phyloP scores from a whole-genome alignment of 2,113 vertebrate genomes.

The Pycnonotus jocosus region DNA sequence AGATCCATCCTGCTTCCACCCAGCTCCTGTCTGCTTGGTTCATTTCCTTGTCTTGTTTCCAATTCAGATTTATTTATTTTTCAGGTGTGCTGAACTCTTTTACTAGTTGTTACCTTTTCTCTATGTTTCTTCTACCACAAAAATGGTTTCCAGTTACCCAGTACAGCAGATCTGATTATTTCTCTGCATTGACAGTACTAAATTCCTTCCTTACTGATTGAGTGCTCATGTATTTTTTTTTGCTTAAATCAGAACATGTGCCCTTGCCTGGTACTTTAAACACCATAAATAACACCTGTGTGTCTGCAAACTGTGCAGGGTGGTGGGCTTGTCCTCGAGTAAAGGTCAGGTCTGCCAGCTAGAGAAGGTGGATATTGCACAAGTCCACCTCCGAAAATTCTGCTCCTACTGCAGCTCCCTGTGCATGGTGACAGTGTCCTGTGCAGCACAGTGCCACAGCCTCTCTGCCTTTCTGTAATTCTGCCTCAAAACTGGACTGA shows the following conservation, averaged over 20 bases:
- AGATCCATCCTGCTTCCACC: not conserved
- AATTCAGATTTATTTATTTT: not conserved
- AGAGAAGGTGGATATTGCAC: not conserved
- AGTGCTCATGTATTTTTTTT: not conserved
- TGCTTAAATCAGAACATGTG: not conserved
- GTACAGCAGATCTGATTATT: not conserved
- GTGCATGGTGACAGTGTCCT: not conserved
- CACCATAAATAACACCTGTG: not conserved
- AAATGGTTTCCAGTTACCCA: not conserved
- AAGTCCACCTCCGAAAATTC: not conserved
- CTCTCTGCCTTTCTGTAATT: not conserved
- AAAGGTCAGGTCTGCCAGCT: not conserved
- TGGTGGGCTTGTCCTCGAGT: not conserved
- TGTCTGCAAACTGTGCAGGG: not conserved
- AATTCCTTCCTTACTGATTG: not conserved
- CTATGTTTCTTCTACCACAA: not conserved
- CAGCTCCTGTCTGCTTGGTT: not conserved
- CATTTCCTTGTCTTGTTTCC: not conserved
- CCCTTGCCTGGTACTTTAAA: not conserved
- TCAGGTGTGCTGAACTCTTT: not conserved
- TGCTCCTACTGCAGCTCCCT: not conserved
- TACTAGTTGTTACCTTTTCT: not conserved
- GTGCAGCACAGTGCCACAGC: not conserved
- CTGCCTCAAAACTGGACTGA: not conserved
- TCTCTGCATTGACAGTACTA: not conserved